These are phyloP conservation scores for Tinea semifulvella DNA, from an alignment of 2,888 invertebrate species.

Conservation along the genomic window DNA sequence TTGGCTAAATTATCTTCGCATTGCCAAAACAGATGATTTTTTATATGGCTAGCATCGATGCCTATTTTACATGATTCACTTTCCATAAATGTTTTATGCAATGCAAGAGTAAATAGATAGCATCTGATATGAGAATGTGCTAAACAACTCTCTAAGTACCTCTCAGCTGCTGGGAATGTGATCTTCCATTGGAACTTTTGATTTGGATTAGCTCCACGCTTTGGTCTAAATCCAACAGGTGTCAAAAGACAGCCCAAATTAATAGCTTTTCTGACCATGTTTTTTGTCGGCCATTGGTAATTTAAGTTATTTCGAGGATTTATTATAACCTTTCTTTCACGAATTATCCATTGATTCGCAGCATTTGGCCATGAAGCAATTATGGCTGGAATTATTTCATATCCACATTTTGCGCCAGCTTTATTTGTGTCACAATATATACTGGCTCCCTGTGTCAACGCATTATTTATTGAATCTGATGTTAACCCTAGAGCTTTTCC, in stretches of 20 bases:
- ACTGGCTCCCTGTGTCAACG: slow-evolving; percentile 71
- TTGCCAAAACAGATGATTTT: slow-evolving; percentile 80
- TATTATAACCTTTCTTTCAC: slow-evolving; percentile 63
- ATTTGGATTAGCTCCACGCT: slow-evolving; percentile 67
- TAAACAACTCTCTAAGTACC: slow-evolving; percentile 76
- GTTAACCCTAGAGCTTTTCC: slow-evolving; percentile 68
- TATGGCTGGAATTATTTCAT: slow-evolving; percentile 77
- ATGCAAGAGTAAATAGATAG: slow-evolving; percentile 71
- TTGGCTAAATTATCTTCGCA: slow-evolving; percentile 75
- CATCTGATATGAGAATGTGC: slow-evolving; percentile 76
- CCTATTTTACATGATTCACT: slow-evolving; percentile 70
- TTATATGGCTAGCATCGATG: slow-evolving; percentile 75
- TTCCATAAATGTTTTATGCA: slow-evolving; percentile 79
- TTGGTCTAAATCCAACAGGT: slow-evolving; percentile 74
- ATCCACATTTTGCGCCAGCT: slow-evolving; percentile 50
- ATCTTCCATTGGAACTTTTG: slow-evolving; percentile 81
- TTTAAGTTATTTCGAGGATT: slow-evolving; percentile 67
- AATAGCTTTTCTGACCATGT: slow-evolving; percentile 72
- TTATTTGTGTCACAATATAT: slow-evolving; percentile 68
- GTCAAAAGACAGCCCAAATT: slow-evolving; percentile 74
- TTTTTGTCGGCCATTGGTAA: slow-evolving; percentile 74
- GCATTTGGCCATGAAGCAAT: slow-evolving; percentile 76
- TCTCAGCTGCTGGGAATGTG: slow-evolving; percentile 79
- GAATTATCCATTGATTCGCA: slow-evolving; percentile 73
- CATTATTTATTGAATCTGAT: slow-evolving; percentile 56